phyloP scores from a whole-genome alignment of 2,888 invertebrate species.

The Andrena marginata region DNA sequence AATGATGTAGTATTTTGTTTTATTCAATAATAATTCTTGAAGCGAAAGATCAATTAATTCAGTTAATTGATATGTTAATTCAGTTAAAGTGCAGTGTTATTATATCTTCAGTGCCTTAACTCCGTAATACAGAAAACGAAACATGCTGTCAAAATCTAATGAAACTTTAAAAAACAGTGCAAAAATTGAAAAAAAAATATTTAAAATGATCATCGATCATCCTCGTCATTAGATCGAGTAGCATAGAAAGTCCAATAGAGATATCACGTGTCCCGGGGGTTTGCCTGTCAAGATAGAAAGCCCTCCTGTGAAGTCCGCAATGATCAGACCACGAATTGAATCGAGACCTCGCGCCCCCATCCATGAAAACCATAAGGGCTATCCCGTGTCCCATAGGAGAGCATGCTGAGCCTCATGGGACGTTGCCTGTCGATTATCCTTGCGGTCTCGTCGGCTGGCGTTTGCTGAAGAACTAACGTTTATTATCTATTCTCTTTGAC shows the following conservation, averaged over 20 bases:
- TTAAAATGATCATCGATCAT: conserved; percentile 50
- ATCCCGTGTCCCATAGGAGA: conserved; percentile 77
- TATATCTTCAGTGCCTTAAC: too few relatives aligned
- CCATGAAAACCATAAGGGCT: conserved; percentile 73
- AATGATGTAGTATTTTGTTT: too few relatives aligned
- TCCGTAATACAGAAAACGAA: background rate
- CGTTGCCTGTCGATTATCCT: conserved; percentile 62
- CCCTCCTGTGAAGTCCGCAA: conserved; percentile 76
- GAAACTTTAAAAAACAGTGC: background rate
- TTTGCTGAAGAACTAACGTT: conserved; percentile 77
- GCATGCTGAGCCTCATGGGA: conserved; percentile 69
- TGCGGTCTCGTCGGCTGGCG: conserved; percentile 70
- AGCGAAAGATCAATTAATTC: too few relatives aligned
- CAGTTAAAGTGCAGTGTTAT: too few relatives aligned
- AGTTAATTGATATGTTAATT: too few relatives aligned
- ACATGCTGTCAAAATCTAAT: background rate
- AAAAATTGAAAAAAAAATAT: background rate
- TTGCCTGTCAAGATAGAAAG: conserved; percentile 68
- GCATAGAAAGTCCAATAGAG: conserved; percentile 75
- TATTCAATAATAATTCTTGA: too few relatives aligned
- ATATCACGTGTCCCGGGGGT: conserved; percentile 77
- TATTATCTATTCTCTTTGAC: conserved; percentile 83
- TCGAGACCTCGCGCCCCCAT: conserved; percentile 79
- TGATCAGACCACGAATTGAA: conserved; percentile 84
- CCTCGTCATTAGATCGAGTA: conserved; percentile 72